Conservation (phyloP, 2,113 vertebrate genomes). For the Phalacrocorax brasilianus region DNA sequence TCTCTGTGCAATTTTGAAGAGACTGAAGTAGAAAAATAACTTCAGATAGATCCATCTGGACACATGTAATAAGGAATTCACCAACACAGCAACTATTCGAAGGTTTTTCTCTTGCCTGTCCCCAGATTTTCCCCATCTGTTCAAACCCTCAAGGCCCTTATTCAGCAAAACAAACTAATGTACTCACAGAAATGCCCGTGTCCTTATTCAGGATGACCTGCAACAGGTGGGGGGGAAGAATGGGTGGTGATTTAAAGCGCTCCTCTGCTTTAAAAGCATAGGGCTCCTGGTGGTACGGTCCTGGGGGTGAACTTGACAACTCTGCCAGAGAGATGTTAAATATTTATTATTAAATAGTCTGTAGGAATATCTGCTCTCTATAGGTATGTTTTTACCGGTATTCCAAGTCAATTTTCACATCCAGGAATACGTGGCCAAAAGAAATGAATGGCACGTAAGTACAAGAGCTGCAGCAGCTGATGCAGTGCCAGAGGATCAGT, state of each 20-base stretch:
- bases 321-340: conserved; percentile 72
- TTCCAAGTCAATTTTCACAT: not conserved
- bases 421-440: not conserved
- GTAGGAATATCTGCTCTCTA: not conserved
- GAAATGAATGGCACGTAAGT: not conserved
- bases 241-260: conserved; percentile 87
- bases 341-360: not conserved
- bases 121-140: not conserved
- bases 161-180: not conserved
- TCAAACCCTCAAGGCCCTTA: not conserved
- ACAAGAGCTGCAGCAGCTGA: not conserved
- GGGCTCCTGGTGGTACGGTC: conserved; percentile 92
- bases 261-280: conserved; percentile 88
- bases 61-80: not conserved
- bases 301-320: conserved; percentile 93
- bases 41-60: not conserved
- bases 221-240: conserved; percentile 92
- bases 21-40: not conserved
- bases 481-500: not conserved
- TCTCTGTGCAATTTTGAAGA: not conserved
- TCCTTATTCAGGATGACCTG: conserved; percentile 99
- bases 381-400: not conserved
- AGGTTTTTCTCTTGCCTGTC: not conserved
- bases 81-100: not conserved
- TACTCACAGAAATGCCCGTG: conserved; percentile 93